These are phyloP conservation scores for Hippocampus comes DNA, from an alignment of 2,113 vertebrate genomes.

Conservation along the genomic window DNA sequence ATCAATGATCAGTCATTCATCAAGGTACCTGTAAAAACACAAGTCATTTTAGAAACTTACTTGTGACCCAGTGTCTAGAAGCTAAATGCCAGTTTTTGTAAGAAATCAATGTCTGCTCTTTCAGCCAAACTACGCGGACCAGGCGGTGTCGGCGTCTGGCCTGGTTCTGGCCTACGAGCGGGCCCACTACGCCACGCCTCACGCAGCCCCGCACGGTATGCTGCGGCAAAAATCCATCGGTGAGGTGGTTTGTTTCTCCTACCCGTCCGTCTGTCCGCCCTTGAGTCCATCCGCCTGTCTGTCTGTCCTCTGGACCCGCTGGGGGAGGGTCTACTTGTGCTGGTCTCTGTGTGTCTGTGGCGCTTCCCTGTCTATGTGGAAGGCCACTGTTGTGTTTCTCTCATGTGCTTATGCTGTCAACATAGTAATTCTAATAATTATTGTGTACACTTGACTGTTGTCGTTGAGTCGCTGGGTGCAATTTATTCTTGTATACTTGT, in stretches of 20 bases:
- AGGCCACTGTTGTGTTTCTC: conserved; percentile 27
- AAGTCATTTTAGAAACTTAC: not conserved
- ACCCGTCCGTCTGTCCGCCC: conserved; percentile 62
- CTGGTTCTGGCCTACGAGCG: conserved; percentile 80
- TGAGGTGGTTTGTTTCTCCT: conserved; percentile 77
- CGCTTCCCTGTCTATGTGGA: conserved; percentile 27
- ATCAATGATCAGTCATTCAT: no score
- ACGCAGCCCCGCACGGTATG: conserved; percentile 80
- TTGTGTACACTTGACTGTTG: conserved; percentile 11
- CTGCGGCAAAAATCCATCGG: conserved; percentile 89
- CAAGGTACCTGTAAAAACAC: not conserved
- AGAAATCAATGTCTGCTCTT: not conserved
- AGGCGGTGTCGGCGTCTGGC: conserved; percentile 75
- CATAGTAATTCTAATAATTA: conserved; percentile 6
- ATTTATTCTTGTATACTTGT: not conserved
- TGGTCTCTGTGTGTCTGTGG: conserved; percentile 52
- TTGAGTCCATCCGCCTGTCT: conserved; percentile 56
- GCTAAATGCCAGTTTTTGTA: not conserved
- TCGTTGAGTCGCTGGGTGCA: not conserved
- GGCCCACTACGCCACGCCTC: conserved; percentile 79
- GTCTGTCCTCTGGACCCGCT: conserved; percentile 56
- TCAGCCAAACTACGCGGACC: conserved; percentile 79
- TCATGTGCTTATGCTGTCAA: conserved; percentile 1
- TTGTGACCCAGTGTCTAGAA: not conserved
- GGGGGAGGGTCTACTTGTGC: conserved; percentile 38